phyloP scores from a whole-genome alignment of 2,888 invertebrate genomes.

The Cantharis rufa region DNA sequence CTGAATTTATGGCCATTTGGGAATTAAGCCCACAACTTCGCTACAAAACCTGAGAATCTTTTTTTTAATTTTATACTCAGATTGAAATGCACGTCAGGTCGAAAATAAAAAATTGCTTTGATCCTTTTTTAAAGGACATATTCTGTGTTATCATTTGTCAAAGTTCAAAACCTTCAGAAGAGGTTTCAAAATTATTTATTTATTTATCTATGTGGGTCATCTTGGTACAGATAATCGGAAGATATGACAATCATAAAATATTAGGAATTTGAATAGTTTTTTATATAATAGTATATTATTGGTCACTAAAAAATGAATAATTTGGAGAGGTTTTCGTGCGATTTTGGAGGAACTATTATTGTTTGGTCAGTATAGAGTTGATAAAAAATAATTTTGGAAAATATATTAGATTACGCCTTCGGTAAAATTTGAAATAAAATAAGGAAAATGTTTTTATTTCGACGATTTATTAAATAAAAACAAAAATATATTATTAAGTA shows the following conservation, averaged over 20 bases:
- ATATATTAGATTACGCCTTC: background rate
- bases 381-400: background rate
- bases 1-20: background rate
- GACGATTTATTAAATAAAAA: slow-evolving; percentile 54
- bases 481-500: slow-evolving; percentile 49
- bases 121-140: background rate
- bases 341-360: background rate
- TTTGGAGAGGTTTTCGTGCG: too few species aligned
- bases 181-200: background rate
- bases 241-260: background rate
- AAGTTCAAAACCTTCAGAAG: background rate
- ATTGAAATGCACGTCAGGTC: too few species aligned
- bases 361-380: background rate
- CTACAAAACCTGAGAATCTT: too few species aligned
- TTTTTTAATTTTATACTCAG: too few species aligned
- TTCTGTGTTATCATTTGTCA: background rate
- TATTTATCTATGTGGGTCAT: background rate
- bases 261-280: background rate
- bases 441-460: slow-evolving; percentile 6
- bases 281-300: too few species aligned
- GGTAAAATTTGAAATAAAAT: background rate
- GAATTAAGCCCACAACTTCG: background rate
- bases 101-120: too few species aligned
- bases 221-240: background rate
- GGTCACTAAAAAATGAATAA: too few species aligned